These are phyloP conservation scores for Coranthus polyacanthus DNA, from an alignment of 2,797 vertebrate genomes.

Conservation along the genomic window DNA sequence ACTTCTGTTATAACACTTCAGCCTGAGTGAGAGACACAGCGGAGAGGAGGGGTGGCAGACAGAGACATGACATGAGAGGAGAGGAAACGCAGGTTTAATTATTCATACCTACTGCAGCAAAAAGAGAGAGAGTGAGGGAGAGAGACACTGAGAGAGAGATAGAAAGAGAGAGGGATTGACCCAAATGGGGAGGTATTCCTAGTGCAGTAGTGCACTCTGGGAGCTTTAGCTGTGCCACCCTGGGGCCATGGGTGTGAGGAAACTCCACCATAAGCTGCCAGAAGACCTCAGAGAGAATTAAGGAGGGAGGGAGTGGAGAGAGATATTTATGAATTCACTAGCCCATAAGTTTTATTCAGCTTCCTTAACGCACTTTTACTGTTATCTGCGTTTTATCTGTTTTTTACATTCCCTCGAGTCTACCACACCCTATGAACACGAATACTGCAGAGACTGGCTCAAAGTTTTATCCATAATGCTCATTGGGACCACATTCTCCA, in stretches of 20 bases:
- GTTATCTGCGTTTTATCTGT: slow-evolving; percentile 57
- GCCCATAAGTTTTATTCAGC: slow-evolving; percentile 53
- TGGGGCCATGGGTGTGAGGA: slow-evolving; percentile 67
- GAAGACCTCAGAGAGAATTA: slow-evolving; percentile 49
- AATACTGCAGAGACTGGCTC: slow-evolving; percentile 40
- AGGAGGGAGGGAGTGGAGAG: slow-evolving; percentile 14
- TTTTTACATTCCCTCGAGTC: slow-evolving; percentile 57
- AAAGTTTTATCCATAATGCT: slow-evolving; percentile 47
- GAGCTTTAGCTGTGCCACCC: slow-evolving; percentile 66
- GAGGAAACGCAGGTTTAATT: slow-evolving; percentile 84
- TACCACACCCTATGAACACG: slow-evolving; percentile 49
- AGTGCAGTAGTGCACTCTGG: slow-evolving; percentile 72
- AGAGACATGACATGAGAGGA: slow-evolving; percentile 77
- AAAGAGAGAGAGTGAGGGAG: slow-evolving; percentile 37
- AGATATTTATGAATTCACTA: slow-evolving; percentile 61
- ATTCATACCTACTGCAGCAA: slow-evolving; percentile 83
- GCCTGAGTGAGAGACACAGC: slow-evolving; percentile 75
- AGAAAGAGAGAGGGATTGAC: slow-evolving; percentile 59
- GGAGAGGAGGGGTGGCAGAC: slow-evolving; percentile 67
- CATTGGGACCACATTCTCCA: slow-evolving; percentile 45
- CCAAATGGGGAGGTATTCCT: slow-evolving; percentile 76
- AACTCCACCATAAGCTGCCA: slow-evolving; percentile 68
- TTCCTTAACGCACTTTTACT: slow-evolving; percentile 61
- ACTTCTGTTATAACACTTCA: slow-evolving; percentile 85
- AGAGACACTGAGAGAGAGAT: slow-evolving; percentile 18